A percentile compares a stretch with the other conserved stretches of the same genome.
phyloP scores from a whole-genome alignment of 2,797 vertebrate genomes.

The Morelia viridis region DNA sequence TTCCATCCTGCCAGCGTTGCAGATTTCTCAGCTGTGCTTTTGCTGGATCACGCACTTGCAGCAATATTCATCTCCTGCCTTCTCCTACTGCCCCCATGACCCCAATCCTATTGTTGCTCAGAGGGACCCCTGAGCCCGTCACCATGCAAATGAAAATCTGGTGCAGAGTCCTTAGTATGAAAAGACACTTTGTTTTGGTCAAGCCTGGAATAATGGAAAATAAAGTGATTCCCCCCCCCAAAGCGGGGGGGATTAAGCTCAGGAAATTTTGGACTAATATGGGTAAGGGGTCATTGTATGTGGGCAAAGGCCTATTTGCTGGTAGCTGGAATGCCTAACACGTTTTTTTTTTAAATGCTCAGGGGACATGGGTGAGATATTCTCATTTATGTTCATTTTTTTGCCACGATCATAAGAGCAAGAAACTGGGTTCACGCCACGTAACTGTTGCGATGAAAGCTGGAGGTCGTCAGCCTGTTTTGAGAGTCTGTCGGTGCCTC shows the following conservation, averaged over 20 bases:
- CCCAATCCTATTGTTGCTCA: not conserved
- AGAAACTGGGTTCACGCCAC: not conserved
- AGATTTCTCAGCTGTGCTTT: not conserved
- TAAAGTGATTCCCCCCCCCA: too few species aligned
- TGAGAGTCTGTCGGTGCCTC: not conserved
- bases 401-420: not conserved
- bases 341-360: not conserved
- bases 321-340: not conserved
- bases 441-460: too few species aligned
- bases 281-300: not conserved
- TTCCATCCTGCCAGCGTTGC: not conserved
- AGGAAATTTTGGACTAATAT: too few species aligned
- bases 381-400: not conserved
- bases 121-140: not conserved
- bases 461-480: not conserved
- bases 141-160: not conserved
- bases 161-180: too few species aligned
- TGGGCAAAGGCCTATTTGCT: not conserved
- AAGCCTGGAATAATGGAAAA: not conserved
- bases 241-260: too few species aligned
- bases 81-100: too few species aligned
- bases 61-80: too few species aligned
- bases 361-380: not conserved
- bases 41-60: not conserved
- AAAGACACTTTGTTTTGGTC: too few species aligned